These are phyloP conservation scores for Bradypodion pumilum DNA, from an alignment of 2,797 vertebrate species.

Conservation along the genomic window DNA sequence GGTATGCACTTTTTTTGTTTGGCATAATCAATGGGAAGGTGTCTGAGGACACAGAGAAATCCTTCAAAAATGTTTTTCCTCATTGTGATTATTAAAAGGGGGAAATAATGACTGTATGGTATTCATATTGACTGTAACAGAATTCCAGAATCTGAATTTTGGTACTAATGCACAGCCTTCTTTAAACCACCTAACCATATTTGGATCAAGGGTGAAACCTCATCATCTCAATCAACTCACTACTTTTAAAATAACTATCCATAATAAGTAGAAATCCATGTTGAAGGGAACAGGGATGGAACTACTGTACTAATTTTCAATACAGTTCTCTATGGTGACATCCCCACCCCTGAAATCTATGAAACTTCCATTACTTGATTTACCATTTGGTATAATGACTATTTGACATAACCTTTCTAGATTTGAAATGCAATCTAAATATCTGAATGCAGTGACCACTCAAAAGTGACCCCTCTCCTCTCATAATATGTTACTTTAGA, in stretches of 20 bases:
- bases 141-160: constrained; percentile 10
- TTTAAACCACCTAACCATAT: neutral
- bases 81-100: too few relatives aligned
- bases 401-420: neutral
- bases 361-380: neutral
- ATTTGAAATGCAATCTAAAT: constrained; percentile 19
- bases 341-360: neutral
- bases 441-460: neutral
- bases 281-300: neutral
- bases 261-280: neutral
- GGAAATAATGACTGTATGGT: too few relatives aligned
- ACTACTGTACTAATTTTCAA: neutral
- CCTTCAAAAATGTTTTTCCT: too few relatives aligned
- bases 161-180: neutral
- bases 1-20: too few relatives aligned
- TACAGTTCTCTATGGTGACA: neutral
- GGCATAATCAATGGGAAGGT: too few relatives aligned
- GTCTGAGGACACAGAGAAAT: too few relatives aligned
- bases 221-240: neutral
- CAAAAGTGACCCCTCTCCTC: neutral
- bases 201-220: constrained; percentile 7
- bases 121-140: too few relatives aligned
- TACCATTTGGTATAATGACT: rapidly evolving
- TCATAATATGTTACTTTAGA: neutral
- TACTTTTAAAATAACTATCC: neutral